Percentiles rank a stretch among this genome's conserved stretches.
phyloP scores from a whole-genome alignment of 2,113 vertebrate species.

The Pimephales promelas region DNA sequence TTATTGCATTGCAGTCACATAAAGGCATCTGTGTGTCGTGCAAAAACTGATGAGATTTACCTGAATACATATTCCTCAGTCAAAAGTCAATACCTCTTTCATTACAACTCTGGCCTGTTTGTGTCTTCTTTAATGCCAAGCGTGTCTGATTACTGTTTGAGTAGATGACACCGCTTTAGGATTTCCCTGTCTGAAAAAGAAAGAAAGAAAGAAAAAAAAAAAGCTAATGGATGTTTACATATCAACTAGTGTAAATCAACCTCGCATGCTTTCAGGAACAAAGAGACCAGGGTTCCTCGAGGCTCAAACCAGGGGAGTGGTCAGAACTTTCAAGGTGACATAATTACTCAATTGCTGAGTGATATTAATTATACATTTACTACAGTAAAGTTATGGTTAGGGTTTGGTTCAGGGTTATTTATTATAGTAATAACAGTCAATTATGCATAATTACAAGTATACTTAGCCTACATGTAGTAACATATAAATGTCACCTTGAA shows the following conservation, averaged over 20 bases:
- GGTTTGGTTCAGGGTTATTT: too few species aligned
- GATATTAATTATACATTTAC: too few species aligned
- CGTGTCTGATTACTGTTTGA: conserved; percentile 15
- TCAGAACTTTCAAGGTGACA: background rate
- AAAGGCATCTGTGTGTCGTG: background rate
- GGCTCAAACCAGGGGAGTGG: too few species aligned
- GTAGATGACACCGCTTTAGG: background rate
- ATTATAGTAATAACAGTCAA: too few species aligned
- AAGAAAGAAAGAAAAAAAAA: background rate
- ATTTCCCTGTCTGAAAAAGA: background rate
- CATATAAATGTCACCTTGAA: too few species aligned
- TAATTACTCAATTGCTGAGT: too few species aligned
- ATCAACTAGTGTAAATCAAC: background rate
- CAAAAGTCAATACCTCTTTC: background rate
- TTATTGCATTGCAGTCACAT: background rate
- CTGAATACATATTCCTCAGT: background rate
- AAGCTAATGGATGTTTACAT: background rate
- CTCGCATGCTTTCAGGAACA: background rate
- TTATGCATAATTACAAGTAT: too few species aligned
- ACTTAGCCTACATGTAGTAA: too few species aligned
- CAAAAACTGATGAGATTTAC: background rate
- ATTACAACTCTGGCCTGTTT: background rate
- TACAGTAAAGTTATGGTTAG: too few species aligned
- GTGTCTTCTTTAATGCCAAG: background rate
- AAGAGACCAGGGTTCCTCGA: background rate